Conservation (phyloP, 2,797 vertebrate genomes). For the Cossypha dichroa region DNA sequence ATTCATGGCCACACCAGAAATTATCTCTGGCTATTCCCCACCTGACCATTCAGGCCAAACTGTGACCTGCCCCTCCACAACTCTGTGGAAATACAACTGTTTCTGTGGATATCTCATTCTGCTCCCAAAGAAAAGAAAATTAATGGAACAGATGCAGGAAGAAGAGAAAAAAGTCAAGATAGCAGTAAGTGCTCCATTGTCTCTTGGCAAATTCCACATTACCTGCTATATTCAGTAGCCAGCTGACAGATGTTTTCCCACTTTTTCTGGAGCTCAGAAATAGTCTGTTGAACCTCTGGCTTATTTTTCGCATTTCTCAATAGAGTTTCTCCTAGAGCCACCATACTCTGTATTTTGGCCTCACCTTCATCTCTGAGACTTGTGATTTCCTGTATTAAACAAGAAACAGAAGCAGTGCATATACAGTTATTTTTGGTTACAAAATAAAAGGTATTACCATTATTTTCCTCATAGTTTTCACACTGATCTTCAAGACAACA, state of each 20-base stretch:
- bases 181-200: neutral
- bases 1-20: neutral
- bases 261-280: conserved; percentile 62
- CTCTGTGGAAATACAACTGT: neutral
- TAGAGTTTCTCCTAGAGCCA: conserved; percentile 75
- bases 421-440: neutral
- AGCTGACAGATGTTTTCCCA: conserved; percentile 62
- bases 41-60: neutral
- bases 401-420: neutral
- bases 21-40: neutral
- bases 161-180: neutral
- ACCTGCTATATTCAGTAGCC: conserved; percentile 69
- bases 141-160: neutral
- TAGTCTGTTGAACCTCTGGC: neutral
- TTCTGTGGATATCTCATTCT: neutral
- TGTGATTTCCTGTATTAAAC: conserved; percentile 77
- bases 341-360: conserved; percentile 75
- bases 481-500: neutral
- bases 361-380: conserved; percentile 78
- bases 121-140: neutral
- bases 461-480: neutral
- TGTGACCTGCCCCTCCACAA: neutral
- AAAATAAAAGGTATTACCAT: neutral
- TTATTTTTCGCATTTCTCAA: conserved; percentile 39
- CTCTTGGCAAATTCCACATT: neutral